Conservation (phyloP, 2,113 vertebrate genomes). For the Plecturocebus donacophilus region DNA sequence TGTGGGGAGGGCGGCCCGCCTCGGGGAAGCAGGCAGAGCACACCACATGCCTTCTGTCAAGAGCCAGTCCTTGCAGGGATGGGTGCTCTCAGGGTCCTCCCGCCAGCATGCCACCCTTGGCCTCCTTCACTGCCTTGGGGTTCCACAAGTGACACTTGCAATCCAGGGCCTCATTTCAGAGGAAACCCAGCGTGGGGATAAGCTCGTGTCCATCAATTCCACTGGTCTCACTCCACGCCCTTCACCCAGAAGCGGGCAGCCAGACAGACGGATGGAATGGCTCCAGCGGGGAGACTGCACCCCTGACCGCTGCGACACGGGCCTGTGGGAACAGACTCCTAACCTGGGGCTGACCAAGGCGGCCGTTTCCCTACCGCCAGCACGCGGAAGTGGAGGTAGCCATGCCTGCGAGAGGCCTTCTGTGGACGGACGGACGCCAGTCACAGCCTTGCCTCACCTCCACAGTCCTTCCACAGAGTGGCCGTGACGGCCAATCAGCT, state of each 20-base stretch:
- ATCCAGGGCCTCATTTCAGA: neutral
- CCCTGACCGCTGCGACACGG: fast-evolving
- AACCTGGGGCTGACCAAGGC: no score
- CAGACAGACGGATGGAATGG: no score
- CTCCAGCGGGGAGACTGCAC: neutral
- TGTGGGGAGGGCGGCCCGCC: neutral
- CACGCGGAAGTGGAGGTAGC: no score
- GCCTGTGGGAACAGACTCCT: neutral
- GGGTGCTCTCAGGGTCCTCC: neutral
- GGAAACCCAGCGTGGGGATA: no score
- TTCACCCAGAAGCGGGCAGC: neutral
- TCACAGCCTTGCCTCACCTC: no score
- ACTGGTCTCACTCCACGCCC: neutral
- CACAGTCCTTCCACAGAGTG: no score
- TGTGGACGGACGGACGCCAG: no score
- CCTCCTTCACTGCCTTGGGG: neutral
- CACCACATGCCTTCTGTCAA: neutral
- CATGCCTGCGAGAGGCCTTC: no score
- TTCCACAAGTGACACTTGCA: neutral
- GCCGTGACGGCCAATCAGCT: neutral
- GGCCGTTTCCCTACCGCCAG: neutral
- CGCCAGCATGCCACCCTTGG: neutral
- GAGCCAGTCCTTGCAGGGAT: neutral
- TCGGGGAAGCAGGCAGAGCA: neutral
- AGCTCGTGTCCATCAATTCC: no score